These are phyloP conservation scores for Apus apus DNA, from an alignment of 2,113 vertebrate species.

Conservation along the genomic window DNA sequence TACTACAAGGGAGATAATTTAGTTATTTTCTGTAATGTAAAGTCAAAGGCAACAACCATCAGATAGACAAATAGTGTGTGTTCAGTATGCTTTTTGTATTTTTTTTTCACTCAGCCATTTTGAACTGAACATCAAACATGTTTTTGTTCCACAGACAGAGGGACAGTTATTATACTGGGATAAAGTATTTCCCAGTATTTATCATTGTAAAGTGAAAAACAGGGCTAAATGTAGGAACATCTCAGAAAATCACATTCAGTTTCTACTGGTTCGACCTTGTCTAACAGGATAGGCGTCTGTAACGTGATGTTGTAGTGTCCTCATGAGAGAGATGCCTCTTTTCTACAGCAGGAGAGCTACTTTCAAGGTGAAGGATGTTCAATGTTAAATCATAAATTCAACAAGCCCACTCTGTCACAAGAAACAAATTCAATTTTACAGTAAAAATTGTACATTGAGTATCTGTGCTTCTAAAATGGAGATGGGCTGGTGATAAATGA, in stretches of 20 bases:
- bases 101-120: neutral
- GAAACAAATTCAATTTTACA: slow-evolving; percentile 59
- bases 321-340: neutral
- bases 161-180: neutral
- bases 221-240: neutral
- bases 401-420: slow-evolving; percentile 12
- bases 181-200: slow-evolving; percentile 27
- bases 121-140: neutral
- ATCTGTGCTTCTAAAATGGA: slow-evolving; percentile 16
- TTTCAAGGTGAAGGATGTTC: slow-evolving; percentile 50
- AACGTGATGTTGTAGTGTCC: slow-evolving; percentile 16
- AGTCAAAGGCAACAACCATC: neutral
- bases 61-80: neutral
- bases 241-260: slow-evolving; percentile 42
- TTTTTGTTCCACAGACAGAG: neutral
- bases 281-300: slow-evolving; percentile 35
- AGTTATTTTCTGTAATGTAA: neutral
- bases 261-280: neutral
- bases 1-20: neutral
- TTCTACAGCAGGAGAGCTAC: slow-evolving; percentile 16
- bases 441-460: slow-evolving; percentile 39
- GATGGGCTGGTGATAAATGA: slow-evolving; percentile 41
- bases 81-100: neutral
- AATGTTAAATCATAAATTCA: slow-evolving; percentile 53
- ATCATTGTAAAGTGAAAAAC: slow-evolving; percentile 32